Base-by-base conservation (phyloP, 1,140 invertebrate species). In the Lordiphosa clarofinis region DNA sequence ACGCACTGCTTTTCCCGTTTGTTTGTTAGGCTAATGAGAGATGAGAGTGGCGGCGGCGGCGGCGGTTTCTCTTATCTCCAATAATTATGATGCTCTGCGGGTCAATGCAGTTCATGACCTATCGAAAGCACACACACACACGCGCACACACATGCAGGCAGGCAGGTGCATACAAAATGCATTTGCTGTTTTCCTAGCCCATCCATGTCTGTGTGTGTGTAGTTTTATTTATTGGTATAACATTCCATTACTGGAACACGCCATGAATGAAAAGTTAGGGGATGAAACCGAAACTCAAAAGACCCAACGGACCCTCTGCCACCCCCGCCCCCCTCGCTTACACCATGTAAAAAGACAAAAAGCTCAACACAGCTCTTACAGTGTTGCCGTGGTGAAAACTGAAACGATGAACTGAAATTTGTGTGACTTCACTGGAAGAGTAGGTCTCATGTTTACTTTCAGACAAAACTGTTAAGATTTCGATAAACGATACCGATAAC, bases 251-350 rank as follows among this genome's bases (percentile, higher is more conserved):
- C 76, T 81, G 76, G 66, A 82, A 67, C 71, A 75, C 71, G 71
- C 56, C 67, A 82, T 81, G 75, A 81, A 81, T 81, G 75, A 81
- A 82, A 81, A 75, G 46, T 81, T 81, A 81, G 76, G 75, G 76
- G 76, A 64, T 81, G 76, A 82, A 68, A 68, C 38, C 39, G 19
- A 46, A 54, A 21, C 10, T 31, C 21, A 37, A 44, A 19, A 37
- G 12, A 28, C 42, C 28, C 28, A 13, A 43, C 10, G 33, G 37
- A 54, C 11, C 33, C 15, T 19, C 19, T n/a, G n/a, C n/a, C 1
- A 19, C 50, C 46, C 33, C 19, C 46, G 28, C 19, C 21, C 13
- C 67, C 33, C 43, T 15, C 31, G 54, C 38, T 52, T 24, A 52
- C 42, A 40, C 28, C 31, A 8, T 24, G 43, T 38, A 33, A 33